Conservation (phyloP, 2,888 invertebrate genomes). For the Bugulina stolonifera region DNA sequence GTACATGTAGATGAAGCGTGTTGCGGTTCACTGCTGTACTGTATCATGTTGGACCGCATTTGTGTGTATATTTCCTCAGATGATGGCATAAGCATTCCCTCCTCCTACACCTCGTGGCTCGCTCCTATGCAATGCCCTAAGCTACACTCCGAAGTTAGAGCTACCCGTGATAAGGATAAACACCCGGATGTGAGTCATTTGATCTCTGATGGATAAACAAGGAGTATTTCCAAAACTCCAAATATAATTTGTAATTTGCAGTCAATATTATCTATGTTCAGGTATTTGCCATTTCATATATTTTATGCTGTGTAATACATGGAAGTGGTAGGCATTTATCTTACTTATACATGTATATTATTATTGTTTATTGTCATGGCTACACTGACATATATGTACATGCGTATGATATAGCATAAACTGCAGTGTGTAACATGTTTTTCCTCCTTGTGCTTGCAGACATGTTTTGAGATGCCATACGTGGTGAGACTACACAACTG, state of each 20-base stretch:
- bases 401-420: too few species aligned
- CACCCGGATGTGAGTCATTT: slow-evolving; percentile 39
- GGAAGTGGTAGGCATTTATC: neutral
- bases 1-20: too few species aligned
- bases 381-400: too few species aligned
- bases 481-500: slow-evolving; percentile 85
- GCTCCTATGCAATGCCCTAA: slow-evolving; percentile 87
- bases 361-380: neutral
- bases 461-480: slow-evolving; percentile 75
- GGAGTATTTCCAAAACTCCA: too few species aligned
- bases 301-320: neutral
- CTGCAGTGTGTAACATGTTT: neutral
- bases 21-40: too few species aligned
- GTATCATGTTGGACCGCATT: too few species aligned
- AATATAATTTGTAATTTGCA: neutral
- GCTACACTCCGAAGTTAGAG: slow-evolving; percentile 65
- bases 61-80: slow-evolving; percentile 58
- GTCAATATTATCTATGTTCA: neutral
- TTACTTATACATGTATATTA: neutral
- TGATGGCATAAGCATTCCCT: slow-evolving; percentile 85
- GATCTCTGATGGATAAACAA: too few species aligned
- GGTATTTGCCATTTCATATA: neutral
- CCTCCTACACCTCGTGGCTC: slow-evolving; percentile 79
- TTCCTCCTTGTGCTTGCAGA: slow-evolving; percentile 39
- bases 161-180: slow-evolving; percentile 43